A percentile compares a stretch with the other conserved stretches of the same genome.
Evolutionary conservation across 1,140 invertebrate species (phyloP).

Genomic region (Drosophila guanche): DNA sequence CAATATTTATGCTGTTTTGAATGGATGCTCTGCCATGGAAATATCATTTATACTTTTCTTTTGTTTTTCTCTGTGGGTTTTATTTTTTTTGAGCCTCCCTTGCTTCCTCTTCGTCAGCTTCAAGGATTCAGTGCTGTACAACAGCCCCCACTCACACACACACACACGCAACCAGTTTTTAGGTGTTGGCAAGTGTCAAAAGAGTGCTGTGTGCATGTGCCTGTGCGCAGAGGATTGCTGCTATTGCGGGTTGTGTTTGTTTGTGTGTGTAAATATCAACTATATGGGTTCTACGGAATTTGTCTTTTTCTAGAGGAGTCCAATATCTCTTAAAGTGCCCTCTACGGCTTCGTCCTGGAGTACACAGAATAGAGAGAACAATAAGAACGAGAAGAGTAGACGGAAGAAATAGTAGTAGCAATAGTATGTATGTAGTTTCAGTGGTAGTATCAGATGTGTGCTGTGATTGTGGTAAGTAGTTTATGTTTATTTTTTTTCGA

Average conservation of each 20-base stretch:
- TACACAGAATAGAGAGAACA: constrained; percentile 84
- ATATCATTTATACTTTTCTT: constrained; percentile 25
- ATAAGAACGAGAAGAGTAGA: constrained; percentile 79
- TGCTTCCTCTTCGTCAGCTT: constrained; percentile 19
- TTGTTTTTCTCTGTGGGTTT: constrained; percentile 15
- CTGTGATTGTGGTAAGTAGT: constrained; percentile 32
- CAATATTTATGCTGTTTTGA: constrained; percentile 4
- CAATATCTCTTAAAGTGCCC: constrained; percentile 92
- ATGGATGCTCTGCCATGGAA: constrained; percentile 26
- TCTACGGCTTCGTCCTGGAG: constrained; percentile 92
- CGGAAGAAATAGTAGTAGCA: constrained; percentile 44
- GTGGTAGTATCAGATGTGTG: constrained; percentile 2
- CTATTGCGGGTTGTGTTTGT: constrained; percentile 20
- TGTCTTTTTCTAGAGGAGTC: constrained; percentile 87
- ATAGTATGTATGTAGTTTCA: neutral
- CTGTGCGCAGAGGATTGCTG: constrained; percentile 7
- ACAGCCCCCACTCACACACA: constrained; percentile 28
- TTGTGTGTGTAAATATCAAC: constrained; percentile 59
- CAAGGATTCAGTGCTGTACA: constrained; percentile 38
- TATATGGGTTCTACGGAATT: constrained; percentile 66
- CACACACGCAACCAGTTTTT: constrained; percentile 16
- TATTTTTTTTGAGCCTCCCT: constrained; percentile 43
- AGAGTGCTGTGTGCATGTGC: constrained; percentile 31
- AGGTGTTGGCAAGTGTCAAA: constrained; percentile 34
- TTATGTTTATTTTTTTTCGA: constrained; percentile 22